Base-by-base conservation (phyloP, 2,888 invertebrate genomes). In the Cynaeus angustus region DNA sequence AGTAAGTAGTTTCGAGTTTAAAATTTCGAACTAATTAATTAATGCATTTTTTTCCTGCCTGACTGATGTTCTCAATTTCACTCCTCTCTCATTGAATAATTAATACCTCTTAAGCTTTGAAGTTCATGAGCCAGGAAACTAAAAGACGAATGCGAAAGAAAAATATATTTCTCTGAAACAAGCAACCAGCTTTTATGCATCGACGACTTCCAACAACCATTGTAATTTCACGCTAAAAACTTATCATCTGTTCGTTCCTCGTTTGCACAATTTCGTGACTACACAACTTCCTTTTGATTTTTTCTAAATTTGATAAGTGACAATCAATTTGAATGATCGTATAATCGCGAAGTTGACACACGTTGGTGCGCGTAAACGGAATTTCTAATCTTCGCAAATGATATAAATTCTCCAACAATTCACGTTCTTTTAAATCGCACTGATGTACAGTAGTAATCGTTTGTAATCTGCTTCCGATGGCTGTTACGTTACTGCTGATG, bases 261-360 rank as follows among this genome's bases (percentile, higher is more conserved):
- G 46, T 8, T 46, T 41, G 41, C n/a, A 12, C 12, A 7, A 41
- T 6, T 13, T 41, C 41, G 1, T 1, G 43, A 9, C n/a, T n/a
- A n/a, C 8, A 16, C 16, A 13, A 1, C 2, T 43, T 13, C 4
- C 13, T 9, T n/a, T 8, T 46, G 2, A 50, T 1, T 28, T 28
- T 50, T 10, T 1, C 21, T 26, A 64, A 53, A 26, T 64, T 52
- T 0, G 64, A 53, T 16, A 64, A 53, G 13, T 53, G 41, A 16
- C 33, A 43, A 3, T 53, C 64, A 30, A 64, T 64, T 30, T 64
- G 64, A 1, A 53, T 38, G 8, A 64, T 3, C 7, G 52, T 38
- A 43, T 43, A 53, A 30, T 64, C 64, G 0, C 64, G 10, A 53
- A 53, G 38, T 4, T 53, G 10, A 12, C 64, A 64, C 21, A 64